Percentiles rank a stretch among this genome's conserved stretches.
Evolutionary conservation across 2,113 vertebrate genomes (phyloP).

Genomic region (Poeciliopsis prolifica): DNA sequence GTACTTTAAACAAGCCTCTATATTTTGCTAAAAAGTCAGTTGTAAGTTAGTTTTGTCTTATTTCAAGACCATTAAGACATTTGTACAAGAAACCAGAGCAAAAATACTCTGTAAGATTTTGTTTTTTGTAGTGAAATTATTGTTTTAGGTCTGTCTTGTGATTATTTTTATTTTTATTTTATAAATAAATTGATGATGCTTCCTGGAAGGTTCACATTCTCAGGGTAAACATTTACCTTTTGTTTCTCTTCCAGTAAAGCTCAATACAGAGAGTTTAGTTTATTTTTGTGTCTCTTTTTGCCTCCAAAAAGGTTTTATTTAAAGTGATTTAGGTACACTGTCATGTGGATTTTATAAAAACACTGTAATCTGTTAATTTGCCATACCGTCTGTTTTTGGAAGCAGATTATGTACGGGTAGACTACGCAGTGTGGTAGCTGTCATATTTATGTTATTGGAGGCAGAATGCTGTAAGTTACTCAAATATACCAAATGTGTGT

Average conservation of each 20-base stretch:
- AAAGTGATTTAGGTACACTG: slow-evolving; percentile 70
- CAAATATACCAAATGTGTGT: slow-evolving; percentile 70
- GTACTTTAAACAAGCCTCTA: no score
- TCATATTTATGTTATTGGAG: slow-evolving; percentile 70
- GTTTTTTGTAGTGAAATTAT: neutral
- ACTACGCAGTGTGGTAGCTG: slow-evolving; percentile 61
- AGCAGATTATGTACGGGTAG: slow-evolving; percentile 72
- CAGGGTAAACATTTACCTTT: slow-evolving; percentile 66
- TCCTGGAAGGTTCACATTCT: slow-evolving; percentile 63
- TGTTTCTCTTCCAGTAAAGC: slow-evolving; percentile 45
- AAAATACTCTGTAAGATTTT: no score
- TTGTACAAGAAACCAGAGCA: no score
- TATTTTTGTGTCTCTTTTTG: slow-evolving; percentile 49
- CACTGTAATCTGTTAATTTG: slow-evolving; percentile 73
- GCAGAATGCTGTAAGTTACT: slow-evolving; percentile 54
- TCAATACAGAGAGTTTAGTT: slow-evolving; percentile 23
- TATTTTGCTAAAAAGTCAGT: no score
- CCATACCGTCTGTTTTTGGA: slow-evolving; percentile 55
- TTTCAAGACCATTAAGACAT: no score
- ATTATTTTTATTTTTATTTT: slow-evolving; percentile 13
- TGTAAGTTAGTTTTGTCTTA: no score
- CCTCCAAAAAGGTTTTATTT: slow-evolving; percentile 66
- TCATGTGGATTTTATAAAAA: slow-evolving; percentile 58
- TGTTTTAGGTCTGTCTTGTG: slow-evolving; percentile 54
- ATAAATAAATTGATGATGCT: slow-evolving; percentile 17